These are phyloP conservation scores for Symphodus melops DNA, from an alignment of 2,113 vertebrate genomes.

Conservation along the genomic window DNA sequence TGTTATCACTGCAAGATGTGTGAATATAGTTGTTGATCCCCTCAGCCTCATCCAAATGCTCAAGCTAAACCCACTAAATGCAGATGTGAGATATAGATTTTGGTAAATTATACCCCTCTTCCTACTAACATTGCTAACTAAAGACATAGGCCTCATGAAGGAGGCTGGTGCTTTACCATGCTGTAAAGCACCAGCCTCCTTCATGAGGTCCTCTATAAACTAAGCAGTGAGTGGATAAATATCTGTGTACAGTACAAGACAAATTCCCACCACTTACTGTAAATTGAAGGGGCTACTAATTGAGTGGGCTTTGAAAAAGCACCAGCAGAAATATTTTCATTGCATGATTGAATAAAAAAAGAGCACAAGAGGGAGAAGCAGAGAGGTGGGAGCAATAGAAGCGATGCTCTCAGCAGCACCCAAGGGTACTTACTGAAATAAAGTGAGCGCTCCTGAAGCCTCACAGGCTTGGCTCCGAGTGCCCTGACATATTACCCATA, in stretches of 20 bases:
- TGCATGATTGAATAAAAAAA: conserved; percentile 22
- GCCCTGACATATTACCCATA: conserved; percentile 26
- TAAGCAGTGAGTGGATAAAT: neutral
- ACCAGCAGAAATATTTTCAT: conserved; percentile 10
- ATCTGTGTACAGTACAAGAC: neutral
- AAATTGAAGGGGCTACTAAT: conserved; percentile 31
- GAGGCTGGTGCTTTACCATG: too few relatives aligned
- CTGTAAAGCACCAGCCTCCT: neutral
- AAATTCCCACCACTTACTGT: conserved; percentile 26
- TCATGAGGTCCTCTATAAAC: neutral
- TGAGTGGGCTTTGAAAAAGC: conserved; percentile 15
- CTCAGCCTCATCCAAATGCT: neutral
- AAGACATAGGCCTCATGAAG: too few relatives aligned
- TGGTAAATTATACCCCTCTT: neutral
- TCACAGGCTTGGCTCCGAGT: conserved; percentile 27
- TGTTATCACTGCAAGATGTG: too few relatives aligned
- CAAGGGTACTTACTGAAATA: conserved; percentile 55
- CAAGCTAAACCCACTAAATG: neutral
- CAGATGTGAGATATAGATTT: neutral
- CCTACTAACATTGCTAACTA: neutral
- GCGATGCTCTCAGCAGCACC: conserved; percentile 14
- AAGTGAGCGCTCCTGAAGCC: conserved; percentile 49
- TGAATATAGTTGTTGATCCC: too few relatives aligned
- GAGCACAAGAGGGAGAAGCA: conserved; percentile 17
- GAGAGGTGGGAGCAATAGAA: conserved; percentile 7